phyloP scores from a whole-genome alignment of 2,888 invertebrate genomes.

The Podotricha telesiphe region DNA sequence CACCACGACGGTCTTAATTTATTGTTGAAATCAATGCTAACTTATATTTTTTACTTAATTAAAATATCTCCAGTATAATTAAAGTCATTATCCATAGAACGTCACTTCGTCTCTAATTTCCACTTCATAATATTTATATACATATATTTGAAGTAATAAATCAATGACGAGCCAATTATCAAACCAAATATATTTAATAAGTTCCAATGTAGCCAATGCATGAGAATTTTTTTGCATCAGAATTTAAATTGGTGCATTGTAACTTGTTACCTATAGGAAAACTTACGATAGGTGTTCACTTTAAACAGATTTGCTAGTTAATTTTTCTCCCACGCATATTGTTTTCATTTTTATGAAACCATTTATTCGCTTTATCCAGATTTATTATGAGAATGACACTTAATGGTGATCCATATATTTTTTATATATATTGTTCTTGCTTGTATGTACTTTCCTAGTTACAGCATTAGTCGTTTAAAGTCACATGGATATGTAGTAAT shows the following conservation, averaged over 20 bases:
- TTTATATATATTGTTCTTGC: conserved; percentile 8
- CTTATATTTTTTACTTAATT: no score
- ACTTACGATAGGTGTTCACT: conserved; percentile 4
- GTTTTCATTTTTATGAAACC: conserved; percentile 16
- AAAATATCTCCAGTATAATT: no score
- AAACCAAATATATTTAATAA: no score
- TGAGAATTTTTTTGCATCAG: neutral
- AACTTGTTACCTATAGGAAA: neutral
- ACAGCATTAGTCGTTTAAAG: neutral
- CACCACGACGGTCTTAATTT: no score
- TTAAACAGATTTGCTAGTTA: conserved; percentile 6
- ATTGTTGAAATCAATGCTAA: no score
- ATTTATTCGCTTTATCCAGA: conserved; percentile 17
- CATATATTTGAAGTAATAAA: no score
- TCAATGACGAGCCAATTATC: no score
- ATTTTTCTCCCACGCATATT: conserved; percentile 37
- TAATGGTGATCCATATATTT: conserved; percentile 28
- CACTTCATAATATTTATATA: no score
- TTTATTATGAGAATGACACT: conserved; percentile 31
- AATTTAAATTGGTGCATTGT: neutral
- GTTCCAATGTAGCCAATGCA: no score
- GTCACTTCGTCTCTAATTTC: no score
- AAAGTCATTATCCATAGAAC: no score
- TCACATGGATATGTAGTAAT: neutral
- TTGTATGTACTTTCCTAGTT: neutral